phyloP scores from a whole-genome alignment of 2,888 invertebrate species.

The Drosophila prostipennis region DNA sequence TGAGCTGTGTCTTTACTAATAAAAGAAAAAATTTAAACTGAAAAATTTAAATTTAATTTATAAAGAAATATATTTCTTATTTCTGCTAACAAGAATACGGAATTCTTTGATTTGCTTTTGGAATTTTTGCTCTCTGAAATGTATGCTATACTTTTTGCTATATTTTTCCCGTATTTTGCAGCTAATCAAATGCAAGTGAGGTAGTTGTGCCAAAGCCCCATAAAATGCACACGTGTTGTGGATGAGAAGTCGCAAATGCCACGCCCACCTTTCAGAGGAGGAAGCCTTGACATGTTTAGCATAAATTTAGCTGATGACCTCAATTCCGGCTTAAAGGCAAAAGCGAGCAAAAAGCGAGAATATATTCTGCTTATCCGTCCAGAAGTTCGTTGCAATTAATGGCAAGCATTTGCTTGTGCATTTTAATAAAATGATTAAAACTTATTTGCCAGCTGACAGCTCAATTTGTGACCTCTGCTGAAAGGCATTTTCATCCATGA shows the following conservation, averaged over 20 bases:
- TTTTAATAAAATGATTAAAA: conserved; percentile 70
- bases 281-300: conserved; percentile 33
- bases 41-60: too few species aligned
- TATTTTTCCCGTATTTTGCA: conserved; percentile 5
- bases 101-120: background rate
- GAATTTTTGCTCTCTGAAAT: conserved; percentile 16
- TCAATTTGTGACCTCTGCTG: conserved; percentile 67
- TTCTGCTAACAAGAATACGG: too few species aligned
- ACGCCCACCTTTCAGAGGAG: conserved; percentile 3
- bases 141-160: conserved; percentile 44
- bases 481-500: conserved; percentile 51
- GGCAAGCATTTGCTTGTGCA: conserved; percentile 31
- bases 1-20: too few species aligned
- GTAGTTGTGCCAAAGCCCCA: conserved; percentile 43
- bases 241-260: conserved; percentile 21
- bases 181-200: conserved; percentile 59
- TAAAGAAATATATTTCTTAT: too few species aligned
- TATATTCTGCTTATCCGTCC: conserved; percentile 18
- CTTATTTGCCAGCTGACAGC: conserved; percentile 69
- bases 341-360: conserved; percentile 6
- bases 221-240: conserved; percentile 61
- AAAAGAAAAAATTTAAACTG: too few species aligned
- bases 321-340: conserved; percentile 14
- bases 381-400: conserved; percentile 53
- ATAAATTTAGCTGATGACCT: conserved; percentile 26